Conservation (phyloP, 2,797 vertebrate species). For the Champsocephalus esox region DNA sequence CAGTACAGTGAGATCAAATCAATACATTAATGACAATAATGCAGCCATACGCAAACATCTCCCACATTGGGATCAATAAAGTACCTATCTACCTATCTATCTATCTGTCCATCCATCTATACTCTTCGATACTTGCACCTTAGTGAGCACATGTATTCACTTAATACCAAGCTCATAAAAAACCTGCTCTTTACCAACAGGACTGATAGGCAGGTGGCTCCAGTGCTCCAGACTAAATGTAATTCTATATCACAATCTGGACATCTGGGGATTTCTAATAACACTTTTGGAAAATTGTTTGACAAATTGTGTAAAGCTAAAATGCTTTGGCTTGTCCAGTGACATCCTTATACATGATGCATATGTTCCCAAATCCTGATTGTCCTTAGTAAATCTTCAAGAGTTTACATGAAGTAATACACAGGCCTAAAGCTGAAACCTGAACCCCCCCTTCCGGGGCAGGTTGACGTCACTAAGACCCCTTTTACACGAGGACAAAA, state of each 20-base stretch:
- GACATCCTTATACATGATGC: too few relatives aligned
- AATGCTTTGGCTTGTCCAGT: background rate
- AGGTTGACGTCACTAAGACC: too few relatives aligned
- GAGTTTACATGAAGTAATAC: background rate
- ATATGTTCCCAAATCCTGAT: background rate
- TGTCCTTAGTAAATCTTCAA: background rate
- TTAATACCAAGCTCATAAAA: background rate
- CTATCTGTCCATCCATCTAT: background rate
- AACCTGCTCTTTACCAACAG: slow-evolving; percentile 28
- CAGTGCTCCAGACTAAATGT: background rate
- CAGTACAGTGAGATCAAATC: background rate
- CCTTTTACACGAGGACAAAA: too few relatives aligned
- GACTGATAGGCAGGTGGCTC: background rate
- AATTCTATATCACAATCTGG: background rate
- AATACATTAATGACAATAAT: background rate
- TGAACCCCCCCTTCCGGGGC: background rate
- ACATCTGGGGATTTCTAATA: background rate
- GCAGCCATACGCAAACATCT: background rate
- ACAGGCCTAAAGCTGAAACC: background rate
- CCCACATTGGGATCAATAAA: too few relatives aligned
- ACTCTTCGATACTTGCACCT: background rate
- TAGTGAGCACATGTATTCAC: background rate
- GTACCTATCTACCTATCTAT: too few relatives aligned
- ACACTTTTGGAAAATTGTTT: background rate
- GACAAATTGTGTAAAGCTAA: background rate